phyloP scores from a whole-genome alignment of 2,888 invertebrate genomes.

The Podabrus alpinus region DNA sequence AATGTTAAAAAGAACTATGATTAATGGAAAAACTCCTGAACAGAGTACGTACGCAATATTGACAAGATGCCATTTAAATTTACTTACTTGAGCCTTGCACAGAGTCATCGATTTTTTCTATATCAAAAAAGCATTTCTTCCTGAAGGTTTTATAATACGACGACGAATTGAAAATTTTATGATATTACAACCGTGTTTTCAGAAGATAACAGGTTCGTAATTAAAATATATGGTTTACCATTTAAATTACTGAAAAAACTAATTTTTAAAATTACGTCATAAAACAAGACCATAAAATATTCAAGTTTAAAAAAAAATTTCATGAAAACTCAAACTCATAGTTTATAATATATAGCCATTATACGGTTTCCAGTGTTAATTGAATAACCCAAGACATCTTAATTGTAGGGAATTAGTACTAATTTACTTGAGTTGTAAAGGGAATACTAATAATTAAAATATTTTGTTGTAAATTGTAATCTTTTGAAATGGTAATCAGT shows the following conservation, averaged over 20 bases:
- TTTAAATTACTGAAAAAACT: too few relatives aligned
- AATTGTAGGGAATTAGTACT: not conserved
- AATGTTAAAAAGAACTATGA: not conserved
- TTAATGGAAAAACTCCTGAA: not conserved
- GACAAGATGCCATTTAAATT: not conserved
- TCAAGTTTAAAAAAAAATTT: not conserved
- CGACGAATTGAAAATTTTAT: not conserved
- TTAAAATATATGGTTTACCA: too few relatives aligned
- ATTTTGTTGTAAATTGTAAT: not conserved
- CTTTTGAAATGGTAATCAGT: not conserved
- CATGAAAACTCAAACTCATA: not conserved
- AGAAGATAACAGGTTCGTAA: too few relatives aligned
- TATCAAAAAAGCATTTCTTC: not conserved
- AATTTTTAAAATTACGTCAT: too few relatives aligned
- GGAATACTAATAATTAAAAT: not conserved
- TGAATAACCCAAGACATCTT: not conserved
- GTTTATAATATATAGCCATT: not conserved
- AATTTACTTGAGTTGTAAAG: not conserved
- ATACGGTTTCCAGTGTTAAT: not conserved
- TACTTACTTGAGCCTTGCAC: not conserved
- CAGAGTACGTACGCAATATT: not conserved
- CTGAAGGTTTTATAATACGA: not conserved
- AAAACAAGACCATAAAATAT: not conserved
- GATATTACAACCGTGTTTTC: too few relatives aligned
- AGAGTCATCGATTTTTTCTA: not conserved